Percentiles rank a stretch among this genome's conserved stretches.
phyloP scores from a whole-genome alignment of 2,888 invertebrate genomes.

The Standfussiana lucernea region DNA sequence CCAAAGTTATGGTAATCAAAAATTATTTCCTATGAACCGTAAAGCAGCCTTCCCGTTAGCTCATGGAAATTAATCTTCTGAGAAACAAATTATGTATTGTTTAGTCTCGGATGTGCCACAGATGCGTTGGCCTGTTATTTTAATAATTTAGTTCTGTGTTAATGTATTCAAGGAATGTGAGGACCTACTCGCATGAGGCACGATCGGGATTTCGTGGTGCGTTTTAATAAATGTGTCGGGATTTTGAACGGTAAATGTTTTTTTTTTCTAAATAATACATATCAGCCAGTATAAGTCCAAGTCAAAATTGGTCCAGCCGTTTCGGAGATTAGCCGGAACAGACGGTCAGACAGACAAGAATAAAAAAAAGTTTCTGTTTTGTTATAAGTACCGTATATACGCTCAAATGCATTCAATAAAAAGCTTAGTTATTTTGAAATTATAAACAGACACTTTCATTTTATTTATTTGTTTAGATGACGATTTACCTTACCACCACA shows the following conservation, averaged over 20 bases:
- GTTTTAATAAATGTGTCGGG: conserved; percentile 30
- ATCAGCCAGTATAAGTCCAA: no score
- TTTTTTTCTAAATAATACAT: no score
- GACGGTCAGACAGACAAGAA: no score
- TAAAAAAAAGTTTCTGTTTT: no score
- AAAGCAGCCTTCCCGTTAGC: conserved; percentile 32
- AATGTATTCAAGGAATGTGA: conserved; percentile 64
- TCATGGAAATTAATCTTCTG: conserved; percentile 48
- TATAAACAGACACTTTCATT: no score
- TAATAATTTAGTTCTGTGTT: conserved; percentile 54
- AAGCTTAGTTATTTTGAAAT: no score
- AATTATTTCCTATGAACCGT: conserved; percentile 33
- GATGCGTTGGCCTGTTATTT: conserved; percentile 32
- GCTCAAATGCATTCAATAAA: no score
- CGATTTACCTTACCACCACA: no score
- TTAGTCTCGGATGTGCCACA: conserved; percentile 35
- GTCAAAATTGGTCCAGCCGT: no score
- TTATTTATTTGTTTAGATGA: no score
- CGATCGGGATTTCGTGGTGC: not conserved
- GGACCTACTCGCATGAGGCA: not conserved
- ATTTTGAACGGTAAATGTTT: conserved; percentile 11
- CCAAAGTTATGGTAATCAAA: conserved; percentile 22
- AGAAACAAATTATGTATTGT: conserved; percentile 43
- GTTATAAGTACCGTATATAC: no score
- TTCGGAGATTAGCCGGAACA: no score